These are phyloP conservation scores for Perognathus longimembris DNA, from an alignment of 2,113 vertebrate genomes.

Conservation along the genomic window DNA sequence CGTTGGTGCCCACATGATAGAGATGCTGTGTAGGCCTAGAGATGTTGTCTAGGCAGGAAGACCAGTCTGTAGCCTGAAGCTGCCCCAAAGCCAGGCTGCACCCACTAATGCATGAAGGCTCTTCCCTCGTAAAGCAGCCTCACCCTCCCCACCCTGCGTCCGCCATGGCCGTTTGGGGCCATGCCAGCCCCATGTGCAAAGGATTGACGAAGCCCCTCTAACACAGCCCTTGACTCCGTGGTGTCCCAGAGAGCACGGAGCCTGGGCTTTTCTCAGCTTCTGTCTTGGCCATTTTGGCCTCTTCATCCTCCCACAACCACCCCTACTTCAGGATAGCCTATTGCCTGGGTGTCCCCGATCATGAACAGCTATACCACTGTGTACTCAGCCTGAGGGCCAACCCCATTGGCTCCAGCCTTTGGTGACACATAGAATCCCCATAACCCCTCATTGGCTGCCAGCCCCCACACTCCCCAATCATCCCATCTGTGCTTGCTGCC, in stretches of 20 bases:
- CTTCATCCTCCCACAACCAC: not conserved
- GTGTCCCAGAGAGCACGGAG: not conserved
- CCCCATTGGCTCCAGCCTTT: not conserved
- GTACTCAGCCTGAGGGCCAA: not conserved
- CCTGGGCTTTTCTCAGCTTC: not conserved
- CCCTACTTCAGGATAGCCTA: not conserved
- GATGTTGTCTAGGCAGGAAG: not conserved
- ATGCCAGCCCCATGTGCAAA: no score
- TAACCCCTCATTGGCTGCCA: not conserved
- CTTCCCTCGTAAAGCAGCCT: not conserved
- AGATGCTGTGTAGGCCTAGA: no score
- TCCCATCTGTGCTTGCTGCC: not conserved
- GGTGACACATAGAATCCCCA: not conserved
- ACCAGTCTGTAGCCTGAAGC: not conserved
- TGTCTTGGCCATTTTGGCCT: not conserved
- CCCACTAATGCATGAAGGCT: no score
- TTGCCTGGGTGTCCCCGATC: not conserved
- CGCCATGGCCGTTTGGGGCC: not conserved
- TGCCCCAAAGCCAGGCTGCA: not conserved
- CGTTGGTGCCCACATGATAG: not conserved
- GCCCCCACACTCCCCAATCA: not conserved
- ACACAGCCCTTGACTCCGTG: fast-evolving
- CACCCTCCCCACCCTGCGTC: not conserved
- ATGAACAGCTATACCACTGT: not conserved
- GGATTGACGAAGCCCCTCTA: no score